Evolutionary conservation across 2,113 vertebrate species (phyloP).

Genomic region (Bos javanicus): DNA sequence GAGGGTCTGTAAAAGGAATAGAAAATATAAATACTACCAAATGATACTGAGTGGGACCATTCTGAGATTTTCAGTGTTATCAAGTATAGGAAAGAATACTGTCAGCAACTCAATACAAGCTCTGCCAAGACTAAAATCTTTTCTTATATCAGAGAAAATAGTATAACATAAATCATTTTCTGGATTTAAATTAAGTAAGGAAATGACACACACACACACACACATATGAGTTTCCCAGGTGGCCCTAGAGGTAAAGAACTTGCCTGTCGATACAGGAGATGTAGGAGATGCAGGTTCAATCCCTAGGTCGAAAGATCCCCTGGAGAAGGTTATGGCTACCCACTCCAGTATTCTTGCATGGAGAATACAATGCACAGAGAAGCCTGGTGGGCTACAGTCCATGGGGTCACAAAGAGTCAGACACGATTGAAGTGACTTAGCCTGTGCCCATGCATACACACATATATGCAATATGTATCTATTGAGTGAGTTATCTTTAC

Average conservation of each 20-base stretch:
- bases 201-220: background rate
- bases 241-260: background rate
- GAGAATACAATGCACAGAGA: background rate
- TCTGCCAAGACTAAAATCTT: background rate
- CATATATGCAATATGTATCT: background rate
- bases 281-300: background rate
- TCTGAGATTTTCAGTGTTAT: background rate
- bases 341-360: background rate
- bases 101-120: background rate
- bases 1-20: background rate
- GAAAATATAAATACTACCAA: background rate
- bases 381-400: background rate
- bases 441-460: background rate
- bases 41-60: background rate
- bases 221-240: background rate
- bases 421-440: background rate
- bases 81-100: background rate
- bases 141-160: background rate
- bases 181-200: background rate
- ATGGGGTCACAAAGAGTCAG: background rate
- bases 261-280: background rate
- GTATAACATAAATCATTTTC: background rate
- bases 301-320: background rate
- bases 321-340: background rate
- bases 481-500: background rate